These are phyloP conservation scores for Pleuronectes platessa DNA, from an alignment of 2,113 vertebrate species.

Conservation along the genomic window DNA sequence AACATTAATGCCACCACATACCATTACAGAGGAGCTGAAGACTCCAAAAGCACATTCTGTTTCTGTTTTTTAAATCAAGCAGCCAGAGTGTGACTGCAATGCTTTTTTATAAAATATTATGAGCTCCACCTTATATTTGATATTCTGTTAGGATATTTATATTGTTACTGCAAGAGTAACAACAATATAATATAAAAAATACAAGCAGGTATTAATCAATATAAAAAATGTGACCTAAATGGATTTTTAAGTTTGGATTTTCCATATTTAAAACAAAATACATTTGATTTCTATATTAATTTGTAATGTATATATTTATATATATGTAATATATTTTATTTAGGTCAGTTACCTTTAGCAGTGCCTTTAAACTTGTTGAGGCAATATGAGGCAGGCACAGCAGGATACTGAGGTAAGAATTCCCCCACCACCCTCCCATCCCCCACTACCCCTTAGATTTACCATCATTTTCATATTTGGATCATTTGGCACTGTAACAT, in stretches of 20 bases:
- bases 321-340: not conserved
- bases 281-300: no score
- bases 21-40: not conserved
- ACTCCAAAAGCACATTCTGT: not conserved
- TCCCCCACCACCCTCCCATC: no score
- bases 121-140: not conserved
- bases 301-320: no score
- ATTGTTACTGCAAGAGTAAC: not conserved
- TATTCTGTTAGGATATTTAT: not conserved
- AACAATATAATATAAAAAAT: not conserved
- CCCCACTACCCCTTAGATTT: no score
- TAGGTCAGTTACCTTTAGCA: no score
- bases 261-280: no score
- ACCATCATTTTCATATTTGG: no score
- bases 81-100: not conserved
- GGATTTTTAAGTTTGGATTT: not conserved
- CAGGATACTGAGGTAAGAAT: no score
- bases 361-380: no score
- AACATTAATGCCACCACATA: conserved; percentile 15
- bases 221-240: not conserved
- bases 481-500: no score
- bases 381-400: no score
- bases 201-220: not conserved
- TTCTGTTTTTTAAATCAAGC: not conserved
- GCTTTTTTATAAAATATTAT: not conserved